phyloP scores from a whole-genome alignment of 2,888 invertebrate species.

The Oscheius sp. region DNA sequence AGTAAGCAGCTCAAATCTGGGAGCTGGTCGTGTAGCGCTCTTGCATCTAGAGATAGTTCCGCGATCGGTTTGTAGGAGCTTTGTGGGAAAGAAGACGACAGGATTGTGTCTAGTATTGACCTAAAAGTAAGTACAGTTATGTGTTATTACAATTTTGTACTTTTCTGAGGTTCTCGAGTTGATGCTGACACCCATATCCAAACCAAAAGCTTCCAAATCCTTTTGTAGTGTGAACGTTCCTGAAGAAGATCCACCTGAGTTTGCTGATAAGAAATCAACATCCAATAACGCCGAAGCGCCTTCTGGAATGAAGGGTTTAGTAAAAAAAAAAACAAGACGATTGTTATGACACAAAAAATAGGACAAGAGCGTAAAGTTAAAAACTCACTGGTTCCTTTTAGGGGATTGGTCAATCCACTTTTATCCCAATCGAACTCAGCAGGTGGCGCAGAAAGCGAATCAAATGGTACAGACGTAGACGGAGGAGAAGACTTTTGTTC shows the following conservation, averaged over 20 bases:
- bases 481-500: neutral
- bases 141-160: slow-evolving; percentile 5
- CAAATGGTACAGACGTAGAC: slow-evolving; percentile 32
- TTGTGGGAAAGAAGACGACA: slow-evolving; percentile 35
- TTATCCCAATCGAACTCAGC: slow-evolving; percentile 67
- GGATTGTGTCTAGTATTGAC: slow-evolving; percentile 42
- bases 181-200: slow-evolving; percentile 25
- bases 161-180: slow-evolving; percentile 7
- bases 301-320: slow-evolving; percentile 18
- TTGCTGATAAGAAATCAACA: slow-evolving; percentile 57
- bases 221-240: slow-evolving; percentile 49
- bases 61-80: slow-evolving; percentile 41
- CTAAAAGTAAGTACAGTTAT: slow-evolving; percentile 30
- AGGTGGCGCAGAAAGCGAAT: slow-evolving; percentile 63
- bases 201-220: slow-evolving; percentile 56
- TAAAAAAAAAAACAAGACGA: neutral
- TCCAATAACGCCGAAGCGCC: slow-evolving; percentile 56
- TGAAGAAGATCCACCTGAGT: slow-evolving; percentile 41
- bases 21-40: slow-evolving; percentile 60
- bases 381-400: slow-evolving; percentile 62
- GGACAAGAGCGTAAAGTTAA: slow-evolving; percentile 33
- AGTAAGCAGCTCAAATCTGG: slow-evolving; percentile 63
- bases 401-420: slow-evolving; percentile 65
- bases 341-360: neutral
- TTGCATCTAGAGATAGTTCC: slow-evolving; percentile 64